Percentiles rank a stretch among this genome's conserved stretches.
These are phyloP conservation scores for Scomber scombrus DNA, from an alignment of 2,113 vertebrate genomes.

Conservation along the genomic window DNA sequence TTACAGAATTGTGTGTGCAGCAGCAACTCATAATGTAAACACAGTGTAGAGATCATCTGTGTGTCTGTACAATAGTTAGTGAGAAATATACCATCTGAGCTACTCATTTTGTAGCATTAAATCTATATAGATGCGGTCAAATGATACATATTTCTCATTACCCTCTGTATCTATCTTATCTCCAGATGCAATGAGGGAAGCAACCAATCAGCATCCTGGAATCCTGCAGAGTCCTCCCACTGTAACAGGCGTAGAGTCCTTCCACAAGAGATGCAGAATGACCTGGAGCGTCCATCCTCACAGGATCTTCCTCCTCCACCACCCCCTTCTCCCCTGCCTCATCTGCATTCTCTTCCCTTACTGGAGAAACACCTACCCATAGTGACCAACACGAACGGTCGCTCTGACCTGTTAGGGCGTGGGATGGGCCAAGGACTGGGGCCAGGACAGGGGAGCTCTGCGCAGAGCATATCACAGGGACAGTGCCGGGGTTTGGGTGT, in stretches of 20 bases:
- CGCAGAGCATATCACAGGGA: conserved; percentile 26
- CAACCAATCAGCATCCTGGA: conserved; percentile 90
- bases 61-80: not conserved
- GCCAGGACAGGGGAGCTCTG: conserved; percentile 43
- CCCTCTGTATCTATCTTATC: conserved; percentile 29
- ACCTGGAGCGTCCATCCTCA: conserved; percentile 81
- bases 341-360: conserved; percentile 77
- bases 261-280: conserved; percentile 86
- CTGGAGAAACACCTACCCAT: conserved; percentile 85
- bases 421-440: conserved; percentile 47
- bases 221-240: conserved; percentile 84
- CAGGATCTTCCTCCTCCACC: conserved; percentile 84
- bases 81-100: not conserved
- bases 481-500: conserved; percentile 61
- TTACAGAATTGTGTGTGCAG: not conserved
- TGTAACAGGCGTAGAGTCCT: conserved; percentile 86
- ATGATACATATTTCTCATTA: conserved; percentile 8
- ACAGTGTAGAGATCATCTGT: not conserved
- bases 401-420: conserved; percentile 86
- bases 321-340: conserved; percentile 76
- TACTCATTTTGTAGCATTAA: not conserved
- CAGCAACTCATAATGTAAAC: not conserved
- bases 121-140: conserved; percentile 4
- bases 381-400: conserved; percentile 90
- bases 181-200: conserved; percentile 89